Conservation (phyloP, 2,797 vertebrate genomes). For the Epinephelus malabaricus region DNA sequence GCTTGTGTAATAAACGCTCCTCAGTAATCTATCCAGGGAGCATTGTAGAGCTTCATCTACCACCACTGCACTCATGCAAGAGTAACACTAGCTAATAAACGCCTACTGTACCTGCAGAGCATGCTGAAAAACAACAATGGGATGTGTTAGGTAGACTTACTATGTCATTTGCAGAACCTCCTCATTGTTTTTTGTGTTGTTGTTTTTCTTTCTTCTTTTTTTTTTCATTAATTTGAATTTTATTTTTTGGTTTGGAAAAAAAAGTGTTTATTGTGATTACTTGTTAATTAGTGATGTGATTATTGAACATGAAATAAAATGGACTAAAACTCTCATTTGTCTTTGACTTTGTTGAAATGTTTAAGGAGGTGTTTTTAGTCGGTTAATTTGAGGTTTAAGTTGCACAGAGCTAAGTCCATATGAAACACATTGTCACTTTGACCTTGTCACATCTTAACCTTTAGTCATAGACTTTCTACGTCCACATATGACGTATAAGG, state of each 20-base stretch:
- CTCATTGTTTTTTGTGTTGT: constrained; percentile 63
- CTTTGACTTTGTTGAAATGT: accelerated
- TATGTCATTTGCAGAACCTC: constrained; percentile 77
- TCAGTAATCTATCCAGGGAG: constrained; percentile 52
- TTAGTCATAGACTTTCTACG: too few relatives aligned
- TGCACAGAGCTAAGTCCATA: too few relatives aligned
- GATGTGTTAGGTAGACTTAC: constrained; percentile 77
- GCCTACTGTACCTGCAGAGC: constrained; percentile 72
- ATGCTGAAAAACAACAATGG: constrained; percentile 78
- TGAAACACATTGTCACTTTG: too few relatives aligned
- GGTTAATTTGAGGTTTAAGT: too few relatives aligned
- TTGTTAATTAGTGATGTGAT: constrained; percentile 90
- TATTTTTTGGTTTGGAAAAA: constrained; percentile 80
- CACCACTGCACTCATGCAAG: constrained; percentile 55
- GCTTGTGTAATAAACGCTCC: constrained; percentile 63
- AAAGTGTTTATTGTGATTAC: constrained; percentile 88
- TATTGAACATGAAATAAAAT: constrained; percentile 88
- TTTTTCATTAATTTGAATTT: constrained; percentile 77
- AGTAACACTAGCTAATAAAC: constrained; percentile 70
- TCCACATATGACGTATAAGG: too few relatives aligned
- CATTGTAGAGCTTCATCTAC: constrained; percentile 61
- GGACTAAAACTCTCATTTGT: constrained; percentile 64
- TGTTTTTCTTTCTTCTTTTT: constrained; percentile 64
- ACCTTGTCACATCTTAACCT: too few relatives aligned
- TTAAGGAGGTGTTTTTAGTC: too few relatives aligned